Percentiles rank a stretch among this genome's conserved stretches.
Evolutionary conservation across 2,888 invertebrate genomes (phyloP).

Genomic region (Agelastica alni): DNA sequence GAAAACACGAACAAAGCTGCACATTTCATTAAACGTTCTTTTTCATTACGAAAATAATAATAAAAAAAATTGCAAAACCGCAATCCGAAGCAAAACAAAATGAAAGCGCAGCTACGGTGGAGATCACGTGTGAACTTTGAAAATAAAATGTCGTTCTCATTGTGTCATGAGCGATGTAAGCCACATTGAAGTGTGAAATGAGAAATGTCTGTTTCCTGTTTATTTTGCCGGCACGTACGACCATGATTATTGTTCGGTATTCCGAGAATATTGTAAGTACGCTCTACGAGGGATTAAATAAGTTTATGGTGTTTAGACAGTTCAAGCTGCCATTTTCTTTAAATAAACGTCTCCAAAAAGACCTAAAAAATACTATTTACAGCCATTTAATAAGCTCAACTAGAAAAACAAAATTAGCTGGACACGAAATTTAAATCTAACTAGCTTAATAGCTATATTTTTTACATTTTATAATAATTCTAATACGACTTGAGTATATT

Average conservation of each 20-base stretch:
- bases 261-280: constrained; percentile 19
- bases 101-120: constrained; percentile 4
- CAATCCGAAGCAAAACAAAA: background rate
- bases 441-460: too few species aligned
- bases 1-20: background rate
- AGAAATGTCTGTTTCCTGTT: constrained; percentile 33
- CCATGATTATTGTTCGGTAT: constrained; percentile 10
- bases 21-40: background rate
- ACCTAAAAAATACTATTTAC: too few species aligned
- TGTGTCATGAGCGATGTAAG: constrained; percentile 22
- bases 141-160: constrained; percentile 19
- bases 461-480: too few species aligned
- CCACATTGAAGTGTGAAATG: constrained; percentile 27
- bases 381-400: too few species aligned
- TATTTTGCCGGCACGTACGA: constrained; percentile 30
- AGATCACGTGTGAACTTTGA: constrained; percentile 18
- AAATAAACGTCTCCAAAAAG: too few species aligned
- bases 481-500: too few species aligned
- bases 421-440: too few species aligned
- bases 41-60: too few species aligned
- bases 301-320: too few species aligned
- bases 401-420: too few species aligned
- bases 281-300: constrained; percentile 4
- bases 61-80: constrained; percentile 1
- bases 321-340: too few species aligned